phyloP scores from a whole-genome alignment of 2,888 invertebrate genomes.

The Epistrophella euchroma region DNA sequence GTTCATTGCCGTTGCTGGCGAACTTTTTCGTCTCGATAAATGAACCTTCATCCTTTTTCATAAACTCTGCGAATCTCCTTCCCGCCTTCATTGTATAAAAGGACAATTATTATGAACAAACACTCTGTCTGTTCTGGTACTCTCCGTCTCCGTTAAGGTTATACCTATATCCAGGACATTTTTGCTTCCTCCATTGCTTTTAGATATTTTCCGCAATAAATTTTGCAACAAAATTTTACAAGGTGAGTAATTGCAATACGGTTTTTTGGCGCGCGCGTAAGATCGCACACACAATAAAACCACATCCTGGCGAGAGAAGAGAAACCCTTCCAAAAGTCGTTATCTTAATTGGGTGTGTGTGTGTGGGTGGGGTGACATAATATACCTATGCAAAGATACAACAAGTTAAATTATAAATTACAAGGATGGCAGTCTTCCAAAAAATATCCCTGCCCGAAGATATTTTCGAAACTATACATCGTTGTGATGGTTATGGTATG shows the following conservation, averaged over 20 bases:
- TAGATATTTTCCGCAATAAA: constrained; percentile 63
- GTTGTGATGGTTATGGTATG: not conserved
- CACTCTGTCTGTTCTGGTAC: not conserved
- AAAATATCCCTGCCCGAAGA: constrained; percentile 40
- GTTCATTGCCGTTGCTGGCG: constrained; percentile 40
- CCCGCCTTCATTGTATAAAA: constrained; percentile 18
- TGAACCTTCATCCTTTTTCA: constrained; percentile 48
- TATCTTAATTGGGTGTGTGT: constrained; percentile 37
- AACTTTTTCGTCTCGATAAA: constrained; percentile 59
- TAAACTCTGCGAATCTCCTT: not conserved
- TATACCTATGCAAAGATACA: not conserved
- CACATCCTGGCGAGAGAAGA: not conserved
- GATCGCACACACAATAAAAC: constrained; percentile 49
- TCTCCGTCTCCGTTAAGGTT: too few species aligned
- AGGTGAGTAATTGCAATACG: constrained; percentile 69
- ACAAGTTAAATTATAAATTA: constrained; percentile 65
- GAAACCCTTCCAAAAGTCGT: constrained; percentile 21
- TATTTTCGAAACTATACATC: constrained; percentile 25
- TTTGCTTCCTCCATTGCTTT: constrained; percentile 38
- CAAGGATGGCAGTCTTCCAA: constrained; percentile 66
- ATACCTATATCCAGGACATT: constrained; percentile 41
- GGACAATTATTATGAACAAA: constrained; percentile 58
- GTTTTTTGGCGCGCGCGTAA: constrained; percentile 39
- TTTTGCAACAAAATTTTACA: constrained; percentile 63
- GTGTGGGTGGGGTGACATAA: not conserved